Evolutionary conservation across 2,113 vertebrate genomes (phyloP).

Genomic region (Vidua chalybeata): DNA sequence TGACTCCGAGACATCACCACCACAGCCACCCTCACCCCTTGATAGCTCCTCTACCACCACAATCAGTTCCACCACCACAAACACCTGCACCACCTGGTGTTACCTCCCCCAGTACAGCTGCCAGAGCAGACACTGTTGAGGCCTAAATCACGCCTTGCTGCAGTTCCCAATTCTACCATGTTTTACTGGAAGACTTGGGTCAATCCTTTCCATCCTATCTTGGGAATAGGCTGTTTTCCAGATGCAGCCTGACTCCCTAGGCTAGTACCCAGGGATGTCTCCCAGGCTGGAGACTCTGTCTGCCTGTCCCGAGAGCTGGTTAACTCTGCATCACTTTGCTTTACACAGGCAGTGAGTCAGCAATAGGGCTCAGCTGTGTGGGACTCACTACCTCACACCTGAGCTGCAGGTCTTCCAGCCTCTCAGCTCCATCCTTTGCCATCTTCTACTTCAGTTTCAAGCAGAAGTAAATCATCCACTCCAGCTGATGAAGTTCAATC

Average conservation of each 20-base stretch:
- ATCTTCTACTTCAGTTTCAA: background rate
- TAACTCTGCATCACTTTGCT: background rate
- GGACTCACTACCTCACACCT: background rate
- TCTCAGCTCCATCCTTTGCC: background rate
- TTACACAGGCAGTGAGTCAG: accelerated
- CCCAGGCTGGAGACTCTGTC: background rate
- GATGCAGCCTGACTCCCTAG: background rate
- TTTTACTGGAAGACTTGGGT: background rate
- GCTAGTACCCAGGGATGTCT: background rate
- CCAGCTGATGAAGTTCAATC: background rate
- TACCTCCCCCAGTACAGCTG: background rate
- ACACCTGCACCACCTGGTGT: background rate
- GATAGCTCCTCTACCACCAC: background rate
- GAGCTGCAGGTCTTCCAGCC: background rate
- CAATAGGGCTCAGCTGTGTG: background rate
- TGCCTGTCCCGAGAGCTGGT: background rate
- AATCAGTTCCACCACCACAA: accelerated
- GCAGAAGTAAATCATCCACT: background rate
- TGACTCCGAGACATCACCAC: background rate
- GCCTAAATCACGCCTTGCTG: background rate
- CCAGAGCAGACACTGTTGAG: background rate
- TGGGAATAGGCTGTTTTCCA: background rate
- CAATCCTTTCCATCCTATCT: background rate
- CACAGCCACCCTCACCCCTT: too few relatives aligned
- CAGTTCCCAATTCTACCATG: background rate